Evolutionary conservation across 1,140 invertebrate genomes (phyloP).

Genomic region (Papilio aristodemus): DNA sequence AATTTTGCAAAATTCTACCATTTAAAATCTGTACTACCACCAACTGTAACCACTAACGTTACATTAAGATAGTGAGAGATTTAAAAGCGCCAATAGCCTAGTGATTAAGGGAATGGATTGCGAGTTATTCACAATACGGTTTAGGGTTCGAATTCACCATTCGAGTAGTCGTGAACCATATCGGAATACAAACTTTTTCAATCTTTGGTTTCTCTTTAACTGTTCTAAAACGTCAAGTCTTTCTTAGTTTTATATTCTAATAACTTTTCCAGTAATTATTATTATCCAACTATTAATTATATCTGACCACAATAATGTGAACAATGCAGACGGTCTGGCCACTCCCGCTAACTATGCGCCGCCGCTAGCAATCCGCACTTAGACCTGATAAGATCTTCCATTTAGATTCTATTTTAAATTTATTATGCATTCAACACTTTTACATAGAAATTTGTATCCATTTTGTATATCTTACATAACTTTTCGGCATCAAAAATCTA

Average conservation of each 20-base stretch:
- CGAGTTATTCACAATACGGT: no score
- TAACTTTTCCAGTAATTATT: neutral
- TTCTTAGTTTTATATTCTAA: neutral
- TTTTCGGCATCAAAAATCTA: neutral
- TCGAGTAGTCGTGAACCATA: no score
- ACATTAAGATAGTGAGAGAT: no score
- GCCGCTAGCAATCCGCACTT: constrained; percentile 24
- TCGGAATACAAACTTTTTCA: no score
- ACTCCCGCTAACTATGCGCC: constrained; percentile 25
- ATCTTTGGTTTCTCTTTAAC: no score
- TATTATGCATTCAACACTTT: constrained; percentile 28
- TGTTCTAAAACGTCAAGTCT: no score
- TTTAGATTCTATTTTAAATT: constrained; percentile 30
- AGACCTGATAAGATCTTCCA: constrained; percentile 26
- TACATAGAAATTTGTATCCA: neutral
- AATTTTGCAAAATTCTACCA: no score
- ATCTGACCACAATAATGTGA: constrained; percentile 24
- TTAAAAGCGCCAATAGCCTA: no score
- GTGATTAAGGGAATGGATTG: no score
- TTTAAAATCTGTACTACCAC: no score
- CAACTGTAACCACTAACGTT: no score
- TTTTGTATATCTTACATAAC: neutral
- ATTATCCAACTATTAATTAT: constrained; percentile 6
- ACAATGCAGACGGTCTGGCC: constrained; percentile 25
- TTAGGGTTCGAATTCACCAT: no score